phyloP scores from a whole-genome alignment of 2,797 vertebrate genomes.

The Eutrigla gurnardus region DNA sequence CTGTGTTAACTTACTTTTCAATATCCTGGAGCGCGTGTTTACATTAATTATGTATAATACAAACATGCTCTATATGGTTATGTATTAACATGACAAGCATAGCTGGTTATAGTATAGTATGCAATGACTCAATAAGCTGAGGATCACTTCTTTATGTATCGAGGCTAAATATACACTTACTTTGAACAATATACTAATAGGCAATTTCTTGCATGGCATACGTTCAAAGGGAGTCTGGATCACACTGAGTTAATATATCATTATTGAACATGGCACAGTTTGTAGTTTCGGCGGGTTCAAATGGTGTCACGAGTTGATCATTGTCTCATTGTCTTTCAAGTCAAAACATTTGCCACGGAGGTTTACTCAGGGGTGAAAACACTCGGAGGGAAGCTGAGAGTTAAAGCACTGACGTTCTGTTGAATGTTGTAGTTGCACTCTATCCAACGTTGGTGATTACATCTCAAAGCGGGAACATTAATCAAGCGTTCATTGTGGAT shows the following conservation, averaged over 20 bases:
- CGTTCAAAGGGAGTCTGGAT: conserved; percentile 65
- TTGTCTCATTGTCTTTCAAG: conserved; percentile 58
- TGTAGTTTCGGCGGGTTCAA: conserved; percentile 57
- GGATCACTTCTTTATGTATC: conserved; percentile 31
- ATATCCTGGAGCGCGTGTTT: not conserved
- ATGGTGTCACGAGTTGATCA: conserved; percentile 66
- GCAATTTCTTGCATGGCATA: conserved; percentile 57
- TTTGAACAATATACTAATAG: conserved; percentile 58
- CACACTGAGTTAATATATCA: conserved; percentile 49
- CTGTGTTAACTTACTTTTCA: conserved; percentile 7
- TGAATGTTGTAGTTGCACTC: conserved; percentile 56
- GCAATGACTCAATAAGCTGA: conserved; percentile 49
- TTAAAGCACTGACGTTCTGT: conserved; percentile 69
- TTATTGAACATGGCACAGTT: conserved; percentile 49
- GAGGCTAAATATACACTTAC: conserved; percentile 63
- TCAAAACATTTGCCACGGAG: conserved; percentile 60
- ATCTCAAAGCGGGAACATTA: conserved; percentile 74
- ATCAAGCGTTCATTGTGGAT: conserved; percentile 71
- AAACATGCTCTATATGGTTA: conserved; percentile 12
- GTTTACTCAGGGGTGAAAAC: conserved; percentile 66
- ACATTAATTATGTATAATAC: not conserved
- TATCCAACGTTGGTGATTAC: conserved; percentile 62
- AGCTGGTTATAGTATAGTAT: conserved; percentile 17
- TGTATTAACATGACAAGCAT: conserved; percentile 27
- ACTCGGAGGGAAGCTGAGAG: conserved; percentile 52